These are phyloP conservation scores for Gortyna flavago DNA, from an alignment of 2,888 invertebrate genomes.

Conservation along the genomic window DNA sequence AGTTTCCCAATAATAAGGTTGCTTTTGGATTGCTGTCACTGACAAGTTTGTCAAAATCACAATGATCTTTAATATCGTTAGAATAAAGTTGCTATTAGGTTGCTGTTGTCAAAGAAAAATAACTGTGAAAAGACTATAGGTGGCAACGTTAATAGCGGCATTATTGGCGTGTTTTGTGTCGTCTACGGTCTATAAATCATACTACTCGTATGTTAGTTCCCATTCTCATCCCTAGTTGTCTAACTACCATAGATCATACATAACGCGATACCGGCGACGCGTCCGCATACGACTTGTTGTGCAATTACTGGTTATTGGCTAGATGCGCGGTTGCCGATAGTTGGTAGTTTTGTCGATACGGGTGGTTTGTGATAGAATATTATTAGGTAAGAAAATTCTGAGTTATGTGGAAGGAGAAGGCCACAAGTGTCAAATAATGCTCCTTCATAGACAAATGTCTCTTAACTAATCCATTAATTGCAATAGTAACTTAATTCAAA, in stretches of 20 bases:
- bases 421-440: background rate
- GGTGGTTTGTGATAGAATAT: background rate
- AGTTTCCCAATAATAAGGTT: background rate
- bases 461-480: background rate
- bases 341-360: slow-evolving; percentile 28
- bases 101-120: background rate
- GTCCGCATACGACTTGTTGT: slow-evolving; percentile 59
- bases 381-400: background rate
- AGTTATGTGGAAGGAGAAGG: background rate
- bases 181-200: background rate
- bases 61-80: background rate
- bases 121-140: background rate
- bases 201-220: background rate
- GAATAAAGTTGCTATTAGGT: background rate
- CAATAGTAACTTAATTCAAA: background rate
- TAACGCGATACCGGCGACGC: slow-evolving; percentile 50
- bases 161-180: background rate
- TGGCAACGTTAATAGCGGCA: no score
- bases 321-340: slow-evolving; percentile 3
- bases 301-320: slow-evolving; percentile 48
- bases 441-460: background rate
- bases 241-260: slow-evolving; percentile 41
- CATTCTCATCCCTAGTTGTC: slow-evolving; percentile 28
- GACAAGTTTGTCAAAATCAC: background rate
- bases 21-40: background rate